Percentiles rank a stretch among this genome's conserved stretches.
phyloP scores from a whole-genome alignment of 2,888 invertebrate species.

The Amblyteles armatorius region DNA sequence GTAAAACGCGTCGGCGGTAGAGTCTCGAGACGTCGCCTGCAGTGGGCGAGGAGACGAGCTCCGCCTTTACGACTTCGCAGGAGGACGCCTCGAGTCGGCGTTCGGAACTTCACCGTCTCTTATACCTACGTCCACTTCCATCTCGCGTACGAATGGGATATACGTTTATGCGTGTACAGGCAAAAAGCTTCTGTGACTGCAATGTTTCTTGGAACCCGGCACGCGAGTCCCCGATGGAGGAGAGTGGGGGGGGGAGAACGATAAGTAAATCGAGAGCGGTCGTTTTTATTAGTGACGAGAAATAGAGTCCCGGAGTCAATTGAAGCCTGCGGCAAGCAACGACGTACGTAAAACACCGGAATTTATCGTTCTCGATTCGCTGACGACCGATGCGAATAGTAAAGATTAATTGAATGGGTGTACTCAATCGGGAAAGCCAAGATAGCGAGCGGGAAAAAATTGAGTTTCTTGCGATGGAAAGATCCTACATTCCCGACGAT shows the following conservation, averaged over 20 bases:
- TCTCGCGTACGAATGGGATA: constrained; percentile 20
- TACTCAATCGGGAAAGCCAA: background rate
- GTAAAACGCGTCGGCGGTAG: constrained; percentile 55
- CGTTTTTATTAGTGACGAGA: constrained; percentile 20
- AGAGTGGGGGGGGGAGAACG: background rate
- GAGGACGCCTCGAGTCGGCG: constrained; percentile 36
- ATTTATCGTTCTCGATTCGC: background rate
- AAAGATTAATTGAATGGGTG: constrained; percentile 7
- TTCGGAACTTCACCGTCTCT: constrained; percentile 38
- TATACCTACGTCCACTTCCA: constrained; percentile 23
- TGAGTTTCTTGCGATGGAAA: background rate
- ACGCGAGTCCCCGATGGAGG: background rate
- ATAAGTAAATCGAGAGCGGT: constrained; percentile 42
- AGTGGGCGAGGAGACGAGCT: constrained; percentile 57
- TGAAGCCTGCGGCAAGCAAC: constrained; percentile 23
- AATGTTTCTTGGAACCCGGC: constrained; percentile 8
- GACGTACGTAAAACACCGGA: background rate
- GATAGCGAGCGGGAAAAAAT: background rate
- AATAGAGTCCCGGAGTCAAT: constrained; percentile 40
- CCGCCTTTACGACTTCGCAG: constrained; percentile 61
- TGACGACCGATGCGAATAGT: background rate
- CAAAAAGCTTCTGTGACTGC: constrained; percentile 1
- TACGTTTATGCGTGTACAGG: constrained; percentile 4
- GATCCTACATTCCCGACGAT: no score
- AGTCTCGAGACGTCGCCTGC: constrained; percentile 48